Evolutionary conservation across 2,797 vertebrate species (phyloP).

Genomic region (Pangasius macronema): DNA sequence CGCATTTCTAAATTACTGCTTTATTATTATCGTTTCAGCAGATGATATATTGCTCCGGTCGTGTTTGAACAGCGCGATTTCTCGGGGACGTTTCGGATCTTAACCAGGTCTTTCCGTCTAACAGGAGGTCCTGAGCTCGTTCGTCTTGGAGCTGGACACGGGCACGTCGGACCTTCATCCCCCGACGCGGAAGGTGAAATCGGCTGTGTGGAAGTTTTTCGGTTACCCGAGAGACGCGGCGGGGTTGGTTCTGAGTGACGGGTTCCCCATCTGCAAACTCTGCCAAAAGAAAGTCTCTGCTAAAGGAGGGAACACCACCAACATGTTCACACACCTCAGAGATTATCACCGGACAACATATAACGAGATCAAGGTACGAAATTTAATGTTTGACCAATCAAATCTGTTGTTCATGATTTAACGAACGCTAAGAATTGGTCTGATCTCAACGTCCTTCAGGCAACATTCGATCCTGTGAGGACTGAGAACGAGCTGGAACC

Average conservation of each 20-base stretch:
- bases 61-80: not conserved
- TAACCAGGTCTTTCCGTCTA: not conserved
- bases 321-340: conserved; percentile 46
- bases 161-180: conserved; percentile 29
- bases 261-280: conserved; percentile 47
- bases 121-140: conserved; percentile 35
- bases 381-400: not conserved
- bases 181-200: conserved; percentile 42
- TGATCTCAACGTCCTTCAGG: not conserved
- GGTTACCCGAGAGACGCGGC: conserved; percentile 31
- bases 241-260: conserved; percentile 32
- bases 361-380: conserved; percentile 36
- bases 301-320: conserved; percentile 48
- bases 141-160: conserved; percentile 29
- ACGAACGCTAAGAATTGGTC: not conserved
- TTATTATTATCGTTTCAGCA: not conserved
- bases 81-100: not conserved
- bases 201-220: conserved; percentile 43
- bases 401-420: not conserved
- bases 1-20: not conserved
- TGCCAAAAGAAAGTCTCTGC: conserved; percentile 49
- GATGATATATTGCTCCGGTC: not conserved
- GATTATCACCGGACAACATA: conserved; percentile 40
- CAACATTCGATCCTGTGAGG: not conserved
- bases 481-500: conserved; percentile 5